These are phyloP conservation scores for Nesoenas mayeri DNA, from an alignment of 2,113 vertebrate genomes.

Conservation along the genomic window DNA sequence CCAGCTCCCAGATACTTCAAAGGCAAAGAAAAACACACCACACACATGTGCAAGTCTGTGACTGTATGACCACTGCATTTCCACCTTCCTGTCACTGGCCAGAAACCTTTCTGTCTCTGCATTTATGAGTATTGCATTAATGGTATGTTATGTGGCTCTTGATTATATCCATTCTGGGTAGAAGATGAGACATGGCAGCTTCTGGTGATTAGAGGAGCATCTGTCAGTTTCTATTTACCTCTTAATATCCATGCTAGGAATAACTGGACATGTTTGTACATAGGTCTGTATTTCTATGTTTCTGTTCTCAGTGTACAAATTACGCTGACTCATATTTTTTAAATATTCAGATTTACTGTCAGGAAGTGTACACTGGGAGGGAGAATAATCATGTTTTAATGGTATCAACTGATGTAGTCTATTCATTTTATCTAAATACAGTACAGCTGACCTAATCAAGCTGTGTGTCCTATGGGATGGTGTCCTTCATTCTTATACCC, in stretches of 20 bases:
- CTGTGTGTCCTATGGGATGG: not conserved
- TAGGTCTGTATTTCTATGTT: not conserved
- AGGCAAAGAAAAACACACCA: not conserved
- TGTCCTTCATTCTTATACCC: not conserved
- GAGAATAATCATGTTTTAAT: not conserved
- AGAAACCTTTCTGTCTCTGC: not conserved
- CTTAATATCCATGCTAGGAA: constrained; percentile 1
- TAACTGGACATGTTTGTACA: not conserved
- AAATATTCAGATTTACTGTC: not conserved
- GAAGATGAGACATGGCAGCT: constrained; percentile 62
- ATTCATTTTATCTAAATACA: not conserved
- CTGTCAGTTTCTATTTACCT: constrained; percentile 60
- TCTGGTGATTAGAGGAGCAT: constrained; percentile 45
- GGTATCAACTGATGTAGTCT: not conserved
- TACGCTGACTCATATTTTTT: not conserved
- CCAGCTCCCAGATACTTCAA: not conserved
- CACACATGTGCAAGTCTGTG: accelerated
- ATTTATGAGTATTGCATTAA: constrained; percentile 22
- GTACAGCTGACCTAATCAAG: not conserved
- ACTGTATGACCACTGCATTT: not conserved
- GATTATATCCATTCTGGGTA: constrained; percentile 8
- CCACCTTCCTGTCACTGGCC: not conserved
- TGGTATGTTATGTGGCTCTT: not conserved
- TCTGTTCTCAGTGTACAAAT: not conserved
- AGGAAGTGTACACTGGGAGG: not conserved